Evolutionary conservation across 2,797 vertebrate genomes (phyloP).

Genomic region (Zalophus californianus): DNA sequence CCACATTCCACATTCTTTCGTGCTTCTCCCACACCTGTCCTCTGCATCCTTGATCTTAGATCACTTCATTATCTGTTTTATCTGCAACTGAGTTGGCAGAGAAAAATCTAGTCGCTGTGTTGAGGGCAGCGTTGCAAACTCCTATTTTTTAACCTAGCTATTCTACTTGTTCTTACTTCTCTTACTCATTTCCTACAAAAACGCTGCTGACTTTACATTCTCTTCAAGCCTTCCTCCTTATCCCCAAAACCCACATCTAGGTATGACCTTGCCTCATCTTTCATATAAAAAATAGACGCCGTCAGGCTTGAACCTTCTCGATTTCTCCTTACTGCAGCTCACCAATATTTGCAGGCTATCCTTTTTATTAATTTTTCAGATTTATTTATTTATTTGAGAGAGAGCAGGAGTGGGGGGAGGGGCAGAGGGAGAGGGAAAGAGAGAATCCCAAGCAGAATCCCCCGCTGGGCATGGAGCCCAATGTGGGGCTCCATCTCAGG

Average conservation of each 20-base stretch:
- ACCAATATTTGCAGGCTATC: background rate
- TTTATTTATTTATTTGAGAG: background rate
- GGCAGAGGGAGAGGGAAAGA: background rate
- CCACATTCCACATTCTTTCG: background rate
- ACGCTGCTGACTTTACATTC: background rate
- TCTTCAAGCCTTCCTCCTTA: background rate
- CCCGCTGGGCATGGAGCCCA: background rate
- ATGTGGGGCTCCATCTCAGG: background rate
- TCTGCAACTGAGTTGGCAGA: background rate
- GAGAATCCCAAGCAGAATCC: background rate
- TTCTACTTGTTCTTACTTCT: background rate
- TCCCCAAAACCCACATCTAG: background rate
- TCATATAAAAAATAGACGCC: background rate
- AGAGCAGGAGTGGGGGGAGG: background rate
- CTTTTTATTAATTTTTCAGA: background rate
- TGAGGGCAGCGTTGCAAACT: background rate
- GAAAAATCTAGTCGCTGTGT: background rate
- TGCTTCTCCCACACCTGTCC: background rate
- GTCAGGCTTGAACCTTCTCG: background rate
- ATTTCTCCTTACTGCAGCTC: constrained; percentile 19
- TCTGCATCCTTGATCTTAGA: background rate
- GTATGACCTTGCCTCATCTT: background rate
- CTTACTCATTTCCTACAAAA: background rate
- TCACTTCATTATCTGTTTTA: background rate
- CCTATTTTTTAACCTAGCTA: background rate